A percentile compares a stretch with the other conserved stretches of the same genome.
Evolutionary conservation across 1,140 invertebrate genomes (phyloP).

Genomic region (Brachionus paranguensis): DNA sequence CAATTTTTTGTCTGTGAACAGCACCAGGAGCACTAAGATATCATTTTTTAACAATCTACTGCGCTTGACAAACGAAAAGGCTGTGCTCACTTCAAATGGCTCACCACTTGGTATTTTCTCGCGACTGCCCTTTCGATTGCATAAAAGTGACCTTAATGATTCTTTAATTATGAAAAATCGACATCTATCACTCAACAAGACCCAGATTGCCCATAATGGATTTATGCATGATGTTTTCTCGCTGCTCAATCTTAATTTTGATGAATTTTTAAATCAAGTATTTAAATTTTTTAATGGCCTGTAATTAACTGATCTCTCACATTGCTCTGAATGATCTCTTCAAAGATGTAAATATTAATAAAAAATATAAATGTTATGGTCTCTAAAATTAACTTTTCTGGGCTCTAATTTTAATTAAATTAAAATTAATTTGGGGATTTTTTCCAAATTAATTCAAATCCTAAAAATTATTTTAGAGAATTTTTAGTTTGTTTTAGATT

Average conservation of each 20-base stretch:
- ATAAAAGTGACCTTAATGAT: not conserved
- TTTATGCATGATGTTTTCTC: slow-evolving; percentile 33
- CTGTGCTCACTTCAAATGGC: not conserved
- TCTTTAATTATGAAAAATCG: not conserved
- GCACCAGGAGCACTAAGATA: not conserved
- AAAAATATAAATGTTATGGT: no score
- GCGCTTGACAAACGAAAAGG: slow-evolving; percentile 19
- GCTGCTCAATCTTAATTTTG: not conserved
- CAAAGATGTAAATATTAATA: no score
- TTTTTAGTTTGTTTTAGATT: no score
- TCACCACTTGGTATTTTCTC: slow-evolving; percentile 24
- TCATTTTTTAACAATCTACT: not conserved
- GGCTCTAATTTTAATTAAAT: no score
- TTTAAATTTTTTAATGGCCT: not conserved
- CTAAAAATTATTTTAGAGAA: no score
- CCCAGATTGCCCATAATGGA: not conserved
- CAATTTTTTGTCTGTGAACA: not conserved
- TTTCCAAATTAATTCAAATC: no score
- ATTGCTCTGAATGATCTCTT: no score
- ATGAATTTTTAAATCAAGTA: slow-evolving; percentile 27
- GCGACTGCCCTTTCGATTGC: not conserved
- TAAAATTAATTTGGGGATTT: no score
- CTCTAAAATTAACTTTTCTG: no score
- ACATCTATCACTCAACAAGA: not conserved
- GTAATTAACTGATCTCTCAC: no score